A percentile compares a stretch with the other conserved stretches of the same genome.
These are phyloP conservation scores for Pachymerium ferrugineum DNA, from an alignment of 2,888 invertebrate genomes.

Conservation along the genomic window DNA sequence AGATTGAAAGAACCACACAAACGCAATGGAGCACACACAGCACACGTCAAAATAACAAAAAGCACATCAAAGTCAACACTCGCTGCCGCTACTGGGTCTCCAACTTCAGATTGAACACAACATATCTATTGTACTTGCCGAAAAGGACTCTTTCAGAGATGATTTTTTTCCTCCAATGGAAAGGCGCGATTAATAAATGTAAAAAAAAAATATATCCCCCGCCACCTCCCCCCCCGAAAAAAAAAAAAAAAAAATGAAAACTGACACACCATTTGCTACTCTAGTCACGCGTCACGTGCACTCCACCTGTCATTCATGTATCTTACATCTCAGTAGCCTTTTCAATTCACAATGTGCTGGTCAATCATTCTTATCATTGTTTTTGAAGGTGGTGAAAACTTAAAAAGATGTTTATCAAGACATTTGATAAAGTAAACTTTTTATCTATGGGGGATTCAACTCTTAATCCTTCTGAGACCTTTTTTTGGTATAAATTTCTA, in stretches of 20 bases:
- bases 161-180: not conserved
- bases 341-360: not conserved
- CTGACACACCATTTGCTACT: not conserved
- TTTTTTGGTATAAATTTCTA: too few species aligned
- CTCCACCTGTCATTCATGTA: not conserved
- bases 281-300: not conserved
- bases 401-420: too few species aligned
- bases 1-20: slow-evolving; percentile 1
- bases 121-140: not conserved
- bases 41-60: slow-evolving; percentile 23
- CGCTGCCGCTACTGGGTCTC: not conserved
- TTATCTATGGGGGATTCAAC: too few species aligned
- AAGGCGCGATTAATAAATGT: not conserved
- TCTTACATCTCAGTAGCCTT: not conserved
- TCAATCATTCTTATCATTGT: not conserved
- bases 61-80: slow-evolving; percentile 22
- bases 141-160: not conserved
- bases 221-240: too few species aligned
- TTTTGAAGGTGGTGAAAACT: too few species aligned
- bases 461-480: too few species aligned
- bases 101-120: not conserved
- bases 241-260: not conserved
- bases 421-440: too few species aligned
- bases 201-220: not conserved
- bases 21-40: not conserved